These are phyloP conservation scores for Andrena bicolor DNA, from an alignment of 2,888 invertebrate species.

Conservation along the genomic window DNA sequence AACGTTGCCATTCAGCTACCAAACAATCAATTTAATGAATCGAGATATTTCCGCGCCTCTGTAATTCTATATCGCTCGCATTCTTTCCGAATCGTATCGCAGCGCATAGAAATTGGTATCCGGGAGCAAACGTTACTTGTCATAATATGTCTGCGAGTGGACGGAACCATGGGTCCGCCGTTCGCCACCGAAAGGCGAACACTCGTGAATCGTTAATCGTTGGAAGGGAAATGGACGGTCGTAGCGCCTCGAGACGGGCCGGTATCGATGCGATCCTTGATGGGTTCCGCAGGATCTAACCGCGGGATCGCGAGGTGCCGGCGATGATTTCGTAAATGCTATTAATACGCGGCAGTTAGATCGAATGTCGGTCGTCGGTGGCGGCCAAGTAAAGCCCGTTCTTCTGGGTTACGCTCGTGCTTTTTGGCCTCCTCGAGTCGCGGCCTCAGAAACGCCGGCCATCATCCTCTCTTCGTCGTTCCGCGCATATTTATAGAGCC, in stretches of 20 bases:
- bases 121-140: too few species aligned
- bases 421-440: constrained; percentile 63
- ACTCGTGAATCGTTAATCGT: too few species aligned
- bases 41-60: neutral
- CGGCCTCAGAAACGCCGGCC: constrained; percentile 54
- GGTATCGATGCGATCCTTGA: constrained; percentile 8
- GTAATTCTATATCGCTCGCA: constrained; percentile 5
- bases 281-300: constrained; percentile 6
- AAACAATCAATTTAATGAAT: constrained; percentile 39
- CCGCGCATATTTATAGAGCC: constrained; percentile 82
- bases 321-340: constrained; percentile 83
- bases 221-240: too few species aligned
- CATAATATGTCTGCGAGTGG: too few species aligned
- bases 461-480: constrained; percentile 61
- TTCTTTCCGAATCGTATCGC: neutral
- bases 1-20: constrained; percentile 38
- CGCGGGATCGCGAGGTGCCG: constrained; percentile 53
- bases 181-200: too few species aligned
- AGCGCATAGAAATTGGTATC: too few species aligned
- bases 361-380: constrained; percentile 84
- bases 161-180: too few species aligned
- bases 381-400: constrained; percentile 85
- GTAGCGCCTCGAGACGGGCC: neutral
- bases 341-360: constrained; percentile 84
- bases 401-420: constrained; percentile 78